Evolutionary conservation across 2,797 vertebrate genomes (phyloP).

Genomic region (Sebastes hubbsi): DNA sequence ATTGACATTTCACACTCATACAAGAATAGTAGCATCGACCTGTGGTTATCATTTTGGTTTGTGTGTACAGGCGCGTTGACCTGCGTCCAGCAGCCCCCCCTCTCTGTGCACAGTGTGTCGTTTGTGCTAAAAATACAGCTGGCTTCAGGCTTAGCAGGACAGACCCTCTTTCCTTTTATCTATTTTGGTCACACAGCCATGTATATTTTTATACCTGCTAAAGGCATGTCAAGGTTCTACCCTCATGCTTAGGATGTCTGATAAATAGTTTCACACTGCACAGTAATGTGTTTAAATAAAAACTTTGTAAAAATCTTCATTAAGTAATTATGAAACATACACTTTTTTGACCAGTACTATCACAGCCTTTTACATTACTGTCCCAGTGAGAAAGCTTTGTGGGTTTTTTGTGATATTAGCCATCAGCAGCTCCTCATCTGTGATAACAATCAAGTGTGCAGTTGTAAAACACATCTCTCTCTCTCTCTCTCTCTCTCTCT

Average conservation of each 20-base stretch:
- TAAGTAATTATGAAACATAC: neutral
- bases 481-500: constrained; percentile 3
- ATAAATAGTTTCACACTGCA: neutral
- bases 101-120: constrained; percentile 57
- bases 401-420: neutral
- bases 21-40: constrained; percentile 58
- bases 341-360: neutral
- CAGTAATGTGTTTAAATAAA: neutral
- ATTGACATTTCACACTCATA: constrained; percentile 50
- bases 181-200: constrained; percentile 67
- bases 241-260: constrained; percentile 8
- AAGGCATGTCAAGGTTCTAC: constrained; percentile 35
- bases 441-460: constrained; percentile 41
- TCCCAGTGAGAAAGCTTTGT: neutral
- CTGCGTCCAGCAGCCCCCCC: constrained; percentile 35
- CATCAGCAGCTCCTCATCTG: constrained; percentile 45
- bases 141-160: constrained; percentile 60
- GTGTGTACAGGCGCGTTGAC: constrained; percentile 54
- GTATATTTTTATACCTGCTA: constrained; percentile 57
- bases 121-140: constrained; percentile 77
- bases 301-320: neutral
- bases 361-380: neutral
- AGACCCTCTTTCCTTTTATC: constrained; percentile 65
- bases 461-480: constrained; percentile 46
- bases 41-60: constrained; percentile 61